A percentile compares a stretch with the other conserved stretches of the same genome.
phyloP scores from a whole-genome alignment of 2,113 vertebrate species.

The Petaurus breviceps region DNA sequence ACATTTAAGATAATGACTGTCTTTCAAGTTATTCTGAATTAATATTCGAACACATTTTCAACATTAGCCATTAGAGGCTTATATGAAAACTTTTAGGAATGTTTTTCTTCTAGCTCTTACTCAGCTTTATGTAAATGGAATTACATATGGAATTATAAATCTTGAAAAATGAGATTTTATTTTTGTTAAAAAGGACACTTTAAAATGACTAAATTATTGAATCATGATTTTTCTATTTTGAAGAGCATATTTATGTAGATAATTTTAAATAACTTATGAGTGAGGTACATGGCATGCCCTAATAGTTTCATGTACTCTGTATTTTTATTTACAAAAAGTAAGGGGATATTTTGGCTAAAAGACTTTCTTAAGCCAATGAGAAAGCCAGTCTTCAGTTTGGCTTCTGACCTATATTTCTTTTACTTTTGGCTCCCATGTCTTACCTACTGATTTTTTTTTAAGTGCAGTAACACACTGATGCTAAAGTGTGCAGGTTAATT shows the following conservation, averaged over 20 bases:
- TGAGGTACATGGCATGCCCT: no score
- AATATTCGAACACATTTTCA: background rate
- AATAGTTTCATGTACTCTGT: background rate
- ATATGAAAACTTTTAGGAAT: background rate
- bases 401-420: background rate
- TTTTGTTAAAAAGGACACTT: background rate
- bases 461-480: background rate
- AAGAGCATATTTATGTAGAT: background rate
- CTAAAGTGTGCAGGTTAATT: background rate
- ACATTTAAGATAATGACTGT: background rate
- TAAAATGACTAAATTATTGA: background rate
- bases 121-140: background rate
- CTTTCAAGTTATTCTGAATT: background rate
- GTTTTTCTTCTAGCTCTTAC: background rate
- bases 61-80: background rate
- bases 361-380: background rate
- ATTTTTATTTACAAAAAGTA: background rate
- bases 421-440: background rate
- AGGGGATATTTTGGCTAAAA: background rate
- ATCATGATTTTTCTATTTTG: background rate
- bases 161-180: background rate
- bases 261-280: background rate
- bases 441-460: background rate
- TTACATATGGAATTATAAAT: background rate
- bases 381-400: background rate